These are phyloP conservation scores for Drosophila kokeensis DNA, from an alignment of 2,888 invertebrate genomes.

Conservation along the genomic window DNA sequence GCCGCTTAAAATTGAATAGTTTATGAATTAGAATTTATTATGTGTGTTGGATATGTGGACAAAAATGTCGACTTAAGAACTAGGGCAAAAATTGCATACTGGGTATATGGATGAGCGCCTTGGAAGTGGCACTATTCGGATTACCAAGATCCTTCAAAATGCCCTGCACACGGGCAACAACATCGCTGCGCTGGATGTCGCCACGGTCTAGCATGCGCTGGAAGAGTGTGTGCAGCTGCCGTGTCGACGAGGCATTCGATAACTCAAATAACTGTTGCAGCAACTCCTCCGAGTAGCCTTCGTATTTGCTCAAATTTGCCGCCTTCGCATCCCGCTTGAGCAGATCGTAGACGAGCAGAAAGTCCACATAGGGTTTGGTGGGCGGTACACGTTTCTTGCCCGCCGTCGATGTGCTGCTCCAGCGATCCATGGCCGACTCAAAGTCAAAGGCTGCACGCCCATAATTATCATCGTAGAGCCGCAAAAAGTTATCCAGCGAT, in stretches of 20 bases:
- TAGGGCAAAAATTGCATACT: slow-evolving; percentile 82
- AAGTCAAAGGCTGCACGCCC: slow-evolving; percentile 79
- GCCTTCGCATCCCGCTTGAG: slow-evolving; percentile 85
- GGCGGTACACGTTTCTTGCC: slow-evolving; percentile 85
- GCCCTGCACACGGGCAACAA: slow-evolving; percentile 81
- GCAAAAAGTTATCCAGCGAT: slow-evolving; percentile 84
- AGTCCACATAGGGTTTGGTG: slow-evolving; percentile 85
- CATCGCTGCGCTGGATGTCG: slow-evolving; percentile 83
- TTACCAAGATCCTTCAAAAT: slow-evolving; percentile 83
- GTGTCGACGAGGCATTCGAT: slow-evolving; percentile 81
- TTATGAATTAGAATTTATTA: slow-evolving; percentile 53
- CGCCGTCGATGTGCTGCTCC: slow-evolving; percentile 81
- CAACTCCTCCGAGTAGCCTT: slow-evolving; percentile 83
- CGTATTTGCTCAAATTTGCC: slow-evolving; percentile 83
- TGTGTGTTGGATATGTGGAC: slow-evolving; percentile 30
- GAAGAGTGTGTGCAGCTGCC: slow-evolving; percentile 83
- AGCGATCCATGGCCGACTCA: slow-evolving; percentile 80
- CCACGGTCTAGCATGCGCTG: slow-evolving; percentile 82
- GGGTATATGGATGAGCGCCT: slow-evolving; percentile 81
- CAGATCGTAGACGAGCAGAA: slow-evolving; percentile 84
- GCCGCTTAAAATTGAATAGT: slow-evolving; percentile 32
- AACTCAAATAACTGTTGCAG: slow-evolving; percentile 78
- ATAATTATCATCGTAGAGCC: slow-evolving; percentile 84
- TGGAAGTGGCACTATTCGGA: slow-evolving; percentile 80
- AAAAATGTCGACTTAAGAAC: slow-evolving; percentile 57